Conservation (phyloP, 2,113 vertebrate genomes). For the Saccopteryx bilineata region DNA sequence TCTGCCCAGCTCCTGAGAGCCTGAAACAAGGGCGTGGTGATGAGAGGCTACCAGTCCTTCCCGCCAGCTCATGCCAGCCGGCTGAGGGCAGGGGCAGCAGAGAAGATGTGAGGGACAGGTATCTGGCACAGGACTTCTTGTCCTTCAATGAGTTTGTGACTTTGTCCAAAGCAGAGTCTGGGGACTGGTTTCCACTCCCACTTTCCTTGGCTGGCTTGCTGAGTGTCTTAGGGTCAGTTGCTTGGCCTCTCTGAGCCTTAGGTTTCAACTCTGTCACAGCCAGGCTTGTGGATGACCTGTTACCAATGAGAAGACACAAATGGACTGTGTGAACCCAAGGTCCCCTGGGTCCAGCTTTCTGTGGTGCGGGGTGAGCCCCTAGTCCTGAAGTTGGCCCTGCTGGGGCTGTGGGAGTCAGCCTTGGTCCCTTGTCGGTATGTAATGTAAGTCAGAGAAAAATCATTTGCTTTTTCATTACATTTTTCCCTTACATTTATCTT, state of each 20-base stretch:
- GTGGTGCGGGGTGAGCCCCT: not conserved
- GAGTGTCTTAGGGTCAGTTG: not conserved
- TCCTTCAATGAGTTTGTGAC: not conserved
- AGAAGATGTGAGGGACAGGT: not conserved
- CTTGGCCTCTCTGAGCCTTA: slow-evolving; percentile 27
- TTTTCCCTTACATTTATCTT: not conserved
- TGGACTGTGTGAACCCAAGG: not conserved
- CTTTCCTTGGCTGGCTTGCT: not conserved
- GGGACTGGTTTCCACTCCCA: not conserved
- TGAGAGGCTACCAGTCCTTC: not conserved
- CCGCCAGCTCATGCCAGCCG: not conserved
- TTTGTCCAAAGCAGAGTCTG: not conserved
- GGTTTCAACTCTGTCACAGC: not conserved
- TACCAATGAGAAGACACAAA: not conserved
- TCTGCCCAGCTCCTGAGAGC: not conserved
- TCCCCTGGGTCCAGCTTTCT: not conserved
- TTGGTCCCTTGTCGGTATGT: not conserved
- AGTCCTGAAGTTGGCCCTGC: not conserved
- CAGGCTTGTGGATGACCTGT: not conserved
- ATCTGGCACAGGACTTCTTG: not conserved
- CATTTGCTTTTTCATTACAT: not conserved
- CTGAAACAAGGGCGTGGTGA: not conserved
- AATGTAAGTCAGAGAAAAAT: not conserved
- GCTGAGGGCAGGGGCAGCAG: not conserved
- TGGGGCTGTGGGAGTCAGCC: not conserved